Evolutionary conservation across 1,140 invertebrate species (phyloP).

Genomic region (Cheumatopsyche charites): DNA sequence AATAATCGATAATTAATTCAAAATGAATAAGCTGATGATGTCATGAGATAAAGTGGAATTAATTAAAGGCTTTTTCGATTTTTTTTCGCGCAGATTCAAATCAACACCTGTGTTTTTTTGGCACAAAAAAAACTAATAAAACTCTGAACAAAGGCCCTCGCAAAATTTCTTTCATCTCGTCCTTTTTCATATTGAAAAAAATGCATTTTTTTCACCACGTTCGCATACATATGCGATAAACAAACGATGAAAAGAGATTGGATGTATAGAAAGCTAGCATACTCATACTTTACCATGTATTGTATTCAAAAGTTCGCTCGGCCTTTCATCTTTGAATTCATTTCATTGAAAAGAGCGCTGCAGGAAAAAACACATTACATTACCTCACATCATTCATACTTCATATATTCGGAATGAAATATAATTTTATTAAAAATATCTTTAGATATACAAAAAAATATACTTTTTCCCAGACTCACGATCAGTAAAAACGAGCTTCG

Average conservation of each 20-base stretch:
- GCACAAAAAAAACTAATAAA: no score
- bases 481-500: slow-evolving; percentile 4
- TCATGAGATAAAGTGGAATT: neutral
- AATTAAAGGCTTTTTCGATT: no score
- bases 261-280: neutral
- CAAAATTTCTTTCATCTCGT: slow-evolving; percentile 15
- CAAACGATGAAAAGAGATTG: slow-evolving; percentile 7
- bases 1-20: slow-evolving; percentile 17
- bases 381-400: neutral
- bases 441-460: neutral
- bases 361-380: neutral
- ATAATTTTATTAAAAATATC: neutral
- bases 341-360: neutral
- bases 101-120: no score
- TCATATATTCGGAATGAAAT: neutral
- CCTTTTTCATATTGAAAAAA: slow-evolving; percentile 15
- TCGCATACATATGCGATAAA: neutral
- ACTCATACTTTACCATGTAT: neutral
- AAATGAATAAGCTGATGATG: neutral
- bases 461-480: neutral
- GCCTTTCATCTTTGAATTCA: slow-evolving; percentile 5
- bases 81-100: no score
- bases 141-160: neutral
- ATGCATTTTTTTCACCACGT: slow-evolving; percentile 5
- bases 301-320: neutral